Conservation (phyloP, 30 jellyfish, hydroid and myxozoan genomes). For the Aurelia sp. region DNA sequence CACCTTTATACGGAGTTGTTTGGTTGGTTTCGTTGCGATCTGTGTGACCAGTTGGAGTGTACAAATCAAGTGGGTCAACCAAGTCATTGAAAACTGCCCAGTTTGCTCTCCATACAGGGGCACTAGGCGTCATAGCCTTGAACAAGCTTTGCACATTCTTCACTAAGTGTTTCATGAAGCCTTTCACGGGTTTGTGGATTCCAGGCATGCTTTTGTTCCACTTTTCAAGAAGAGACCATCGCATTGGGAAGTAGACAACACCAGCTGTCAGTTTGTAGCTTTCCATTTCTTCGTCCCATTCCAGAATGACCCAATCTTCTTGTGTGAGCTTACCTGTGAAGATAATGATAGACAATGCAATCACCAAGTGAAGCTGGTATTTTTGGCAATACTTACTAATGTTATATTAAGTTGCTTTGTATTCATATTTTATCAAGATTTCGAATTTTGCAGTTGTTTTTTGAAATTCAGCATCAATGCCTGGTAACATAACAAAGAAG, state of each 20-base stretch:
- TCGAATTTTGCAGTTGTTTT: no score
- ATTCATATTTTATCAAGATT: no score
- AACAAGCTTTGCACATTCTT: conserved; percentile 63
- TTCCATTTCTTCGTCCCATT: conserved; percentile 72
- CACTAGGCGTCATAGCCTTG: conserved; percentile 69
- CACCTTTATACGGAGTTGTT: conserved; percentile 54
- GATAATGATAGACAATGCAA: no score
- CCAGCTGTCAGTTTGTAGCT: conserved; percentile 81
- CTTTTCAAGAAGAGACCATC: conserved; percentile 84
- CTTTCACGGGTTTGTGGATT: conserved; percentile 80
- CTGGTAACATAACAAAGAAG: no score
- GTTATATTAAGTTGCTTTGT: no score
- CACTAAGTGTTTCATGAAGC: conserved; percentile 69
- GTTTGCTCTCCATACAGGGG: conserved; percentile 91
- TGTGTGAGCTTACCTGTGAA: conserved; percentile 64
- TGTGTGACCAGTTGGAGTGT: conserved; percentile 70
- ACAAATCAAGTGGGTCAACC: conserved; percentile 70
- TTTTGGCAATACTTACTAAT: no score
- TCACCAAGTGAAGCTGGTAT: no score
- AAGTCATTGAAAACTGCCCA: conserved; percentile 88
- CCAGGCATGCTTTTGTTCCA: conserved; percentile 82
- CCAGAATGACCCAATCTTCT: conserved; percentile 89
- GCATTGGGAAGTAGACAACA: conserved; percentile 86
- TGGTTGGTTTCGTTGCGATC: conserved; percentile 68
- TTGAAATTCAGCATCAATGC: no score